Evolutionary conservation across 2,113 vertebrate species (phyloP), one percentile per base, ranked within the genome.

Genomic region (Anarhynchus alexandrinus): DNA sequence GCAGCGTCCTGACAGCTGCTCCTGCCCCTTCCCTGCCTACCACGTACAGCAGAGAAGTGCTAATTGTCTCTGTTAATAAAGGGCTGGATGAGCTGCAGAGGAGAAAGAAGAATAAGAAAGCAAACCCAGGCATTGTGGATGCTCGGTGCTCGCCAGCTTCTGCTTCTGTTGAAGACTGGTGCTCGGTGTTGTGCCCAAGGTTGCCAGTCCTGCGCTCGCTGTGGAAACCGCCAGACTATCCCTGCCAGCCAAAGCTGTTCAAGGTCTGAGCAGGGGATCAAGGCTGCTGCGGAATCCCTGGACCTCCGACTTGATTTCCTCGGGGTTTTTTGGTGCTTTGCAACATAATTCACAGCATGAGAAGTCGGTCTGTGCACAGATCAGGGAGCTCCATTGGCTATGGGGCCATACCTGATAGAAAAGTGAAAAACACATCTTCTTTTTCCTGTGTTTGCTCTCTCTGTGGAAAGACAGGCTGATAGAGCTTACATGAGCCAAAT

Each of bases 81-180:
- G 25, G 17, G 11, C 7, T 42, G 25, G 11, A 7, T 38, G 17
- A 66, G 10, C 25, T 62, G 45, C 40, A 55, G 29, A 38, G 40
- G 32, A 36, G 15, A 20, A 58, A 27, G 67, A n/a, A 20, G 5
- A 20, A 9, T 20, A 54, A 23, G 2, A 47, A 51, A 70, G 15
- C 17, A 70, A 38, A 34, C 15, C 8, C 7, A 8, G 26, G 29
- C 12, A 6, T 32, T 55, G 40, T n/a, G 32, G 27, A 34, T 27
- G 10, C 11, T 34, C 6, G 3, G 59, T 15, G n/a, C 0, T 0
- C 0, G 0, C 9, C 15, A 7, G 3, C 6, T 42, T 71, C 26
- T 17, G 12, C 21, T 64, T 34, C 11, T 22, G 5, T 19, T n/a
- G 47, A 42, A 27, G n/a, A 3, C 4, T 15, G 23, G 12, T 32